phyloP scores from a whole-genome alignment of 2,888 invertebrate genomes.

The Ichneumoninae sp. region DNA sequence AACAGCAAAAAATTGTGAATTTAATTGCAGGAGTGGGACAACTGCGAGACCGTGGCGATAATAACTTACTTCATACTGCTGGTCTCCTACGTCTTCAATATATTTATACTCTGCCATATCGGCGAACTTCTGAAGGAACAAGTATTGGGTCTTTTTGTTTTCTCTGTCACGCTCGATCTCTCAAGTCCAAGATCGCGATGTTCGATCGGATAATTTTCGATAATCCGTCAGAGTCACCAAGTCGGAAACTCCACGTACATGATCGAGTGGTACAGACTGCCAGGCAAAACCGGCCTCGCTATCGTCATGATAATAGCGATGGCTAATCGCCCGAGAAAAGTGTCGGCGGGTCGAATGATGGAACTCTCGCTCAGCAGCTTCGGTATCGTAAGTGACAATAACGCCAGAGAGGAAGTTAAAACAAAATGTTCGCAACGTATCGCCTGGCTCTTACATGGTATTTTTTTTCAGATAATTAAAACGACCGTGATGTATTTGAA shows the following conservation, averaged over 20 bases:
- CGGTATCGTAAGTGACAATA: conserved; percentile 61
- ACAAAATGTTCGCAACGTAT: neutral
- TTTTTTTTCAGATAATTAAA: conserved; percentile 68
- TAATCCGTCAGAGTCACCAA: conserved; percentile 52
- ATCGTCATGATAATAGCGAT: conserved; percentile 64
- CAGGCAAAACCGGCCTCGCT: conserved; percentile 49
- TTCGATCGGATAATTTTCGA: neutral
- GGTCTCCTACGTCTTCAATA: conserved; percentile 62
- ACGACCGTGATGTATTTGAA: conserved; percentile 66
- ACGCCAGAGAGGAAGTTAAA: neutral
- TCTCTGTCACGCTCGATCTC: neutral
- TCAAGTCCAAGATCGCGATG: too few relatives aligned
- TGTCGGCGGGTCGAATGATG: conserved; percentile 69
- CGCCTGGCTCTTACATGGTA: neutral
- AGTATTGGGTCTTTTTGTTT: conserved; percentile 38
- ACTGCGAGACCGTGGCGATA: conserved; percentile 50
- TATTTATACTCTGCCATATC: conserved; percentile 67
- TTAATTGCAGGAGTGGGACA: conserved; percentile 58
- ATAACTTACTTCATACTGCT: conserved; percentile 56
- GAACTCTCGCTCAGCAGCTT: conserved; percentile 65
- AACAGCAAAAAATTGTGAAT: neutral
- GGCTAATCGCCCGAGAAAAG: conserved; percentile 53
- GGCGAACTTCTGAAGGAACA: conserved; percentile 64
- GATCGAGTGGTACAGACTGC: conserved; percentile 68
- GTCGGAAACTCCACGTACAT: conserved; percentile 59